These are phyloP conservation scores for Aviceda leuphotes DNA, from an alignment of 2,797 vertebrate species.

Conservation along the genomic window DNA sequence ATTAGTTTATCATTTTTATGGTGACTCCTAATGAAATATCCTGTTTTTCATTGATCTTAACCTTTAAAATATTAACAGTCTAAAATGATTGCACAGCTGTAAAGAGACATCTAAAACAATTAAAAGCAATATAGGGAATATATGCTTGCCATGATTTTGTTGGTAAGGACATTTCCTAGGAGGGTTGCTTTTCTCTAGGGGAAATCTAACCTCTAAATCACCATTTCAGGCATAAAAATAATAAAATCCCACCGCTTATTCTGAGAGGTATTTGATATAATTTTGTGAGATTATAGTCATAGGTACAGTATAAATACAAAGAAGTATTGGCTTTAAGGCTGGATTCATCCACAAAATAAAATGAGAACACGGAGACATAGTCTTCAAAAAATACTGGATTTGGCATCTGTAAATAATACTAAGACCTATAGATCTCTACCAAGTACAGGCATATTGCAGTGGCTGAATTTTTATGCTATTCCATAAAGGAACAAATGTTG, in stretches of 20 bases:
- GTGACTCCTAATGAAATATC: conserved; percentile 8
- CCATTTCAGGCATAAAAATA: background rate
- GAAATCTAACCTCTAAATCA: background rate
- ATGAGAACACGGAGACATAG: background rate
- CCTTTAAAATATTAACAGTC: conserved; percentile 17
- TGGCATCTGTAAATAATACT: background rate
- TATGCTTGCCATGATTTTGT: background rate
- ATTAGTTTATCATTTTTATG: conserved; percentile 23
- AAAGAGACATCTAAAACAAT: conserved; percentile 38
- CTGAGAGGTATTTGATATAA: background rate
- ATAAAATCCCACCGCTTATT: background rate
- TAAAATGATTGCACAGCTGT: background rate
- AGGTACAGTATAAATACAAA: background rate
- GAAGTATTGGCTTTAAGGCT: background rate
- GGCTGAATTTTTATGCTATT: background rate
- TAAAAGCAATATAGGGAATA: conserved; percentile 6
- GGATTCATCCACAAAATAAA: background rate
- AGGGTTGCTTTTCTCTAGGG: background rate
- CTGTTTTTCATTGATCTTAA: background rate
- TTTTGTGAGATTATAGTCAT: background rate
- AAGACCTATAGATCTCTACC: background rate
- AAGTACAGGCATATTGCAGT: background rate
- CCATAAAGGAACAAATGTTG: background rate
- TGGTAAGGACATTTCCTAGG: background rate
- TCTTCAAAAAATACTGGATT: background rate